A percentile compares a stretch with the other conserved stretches of the same genome.
phyloP scores from a whole-genome alignment of 2,113 vertebrate genomes.

The Mungos mungo region DNA sequence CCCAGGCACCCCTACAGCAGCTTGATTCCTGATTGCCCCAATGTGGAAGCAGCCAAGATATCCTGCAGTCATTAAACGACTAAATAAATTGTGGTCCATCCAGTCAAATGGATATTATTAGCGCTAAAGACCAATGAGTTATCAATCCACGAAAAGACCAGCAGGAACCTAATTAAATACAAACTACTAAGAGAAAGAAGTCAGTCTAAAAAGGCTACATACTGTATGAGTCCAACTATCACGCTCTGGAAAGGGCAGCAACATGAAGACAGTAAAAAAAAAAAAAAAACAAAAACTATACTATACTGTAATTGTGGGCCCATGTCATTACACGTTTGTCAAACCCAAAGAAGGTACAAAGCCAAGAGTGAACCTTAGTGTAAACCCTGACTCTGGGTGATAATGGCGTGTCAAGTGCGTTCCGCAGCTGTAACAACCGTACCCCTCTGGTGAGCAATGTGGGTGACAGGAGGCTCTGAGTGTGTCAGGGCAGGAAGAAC shows the following conservation, averaged over 20 bases:
- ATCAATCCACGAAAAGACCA: background rate
- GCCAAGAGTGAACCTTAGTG: background rate
- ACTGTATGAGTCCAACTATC: background rate
- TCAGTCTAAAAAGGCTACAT: background rate
- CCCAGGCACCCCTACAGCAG: background rate
- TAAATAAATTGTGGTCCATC: background rate
- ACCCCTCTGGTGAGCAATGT: no score
- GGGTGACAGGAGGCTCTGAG: background rate
- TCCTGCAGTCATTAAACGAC: background rate
- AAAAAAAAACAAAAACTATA: background rate
- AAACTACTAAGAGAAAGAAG: background rate
- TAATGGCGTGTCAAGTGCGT: fast-evolving
- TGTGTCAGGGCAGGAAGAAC: fast-evolving
- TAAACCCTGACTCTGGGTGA: background rate
- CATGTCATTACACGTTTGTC: background rate
- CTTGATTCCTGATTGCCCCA: background rate
- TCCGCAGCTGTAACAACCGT: fast-evolving
- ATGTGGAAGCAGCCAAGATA: background rate
- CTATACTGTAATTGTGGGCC: background rate
- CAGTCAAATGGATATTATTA: background rate
- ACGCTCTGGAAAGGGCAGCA: background rate
- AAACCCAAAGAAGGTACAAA: background rate
- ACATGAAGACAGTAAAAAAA: background rate
- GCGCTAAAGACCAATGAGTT: background rate
- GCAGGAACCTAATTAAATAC: background rate